Base-by-base conservation (phyloP, 64 coral and sea anemone genomes). In the Trachythela sp. region DNA sequence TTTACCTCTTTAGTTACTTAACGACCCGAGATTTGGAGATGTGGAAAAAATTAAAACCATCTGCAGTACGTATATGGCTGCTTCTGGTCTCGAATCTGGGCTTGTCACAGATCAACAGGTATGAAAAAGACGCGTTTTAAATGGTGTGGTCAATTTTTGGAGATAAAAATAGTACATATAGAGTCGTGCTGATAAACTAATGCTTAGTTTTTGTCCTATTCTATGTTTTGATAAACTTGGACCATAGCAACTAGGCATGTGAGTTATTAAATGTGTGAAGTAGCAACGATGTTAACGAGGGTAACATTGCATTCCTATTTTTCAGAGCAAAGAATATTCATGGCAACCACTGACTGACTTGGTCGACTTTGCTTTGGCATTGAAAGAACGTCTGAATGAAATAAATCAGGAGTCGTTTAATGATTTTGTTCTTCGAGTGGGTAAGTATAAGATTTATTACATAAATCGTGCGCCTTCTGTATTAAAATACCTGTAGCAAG, bases 41-140 rank as follows among this genome's bases (percentile, higher is more conserved):
- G 87, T 97, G 2, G 95, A 97, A 45, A 97, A 97, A 35, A 97
- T 97, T n/a, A 97, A 97, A 48, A 97, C 95, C 0, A 97, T 97
- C 9, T 88, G 94, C 8, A 97, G 95, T 67, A 97, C 95, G 0
- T 97, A 97, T 15, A 97, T 97, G 95, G 95, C 95, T 27, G 95
- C 95, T 0, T 94, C 95, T 13, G 95, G 95, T 0, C 83, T 97
- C 8, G 95, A 93, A 0, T 94, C 95, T 0, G 95, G 95, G 0
- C 89, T 97, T 8, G 59, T 76, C 27, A 91, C 95, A 2, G 88
- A 97, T 45, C 87, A 64, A 2, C 88, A 97, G 90, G 95, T 97
- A 88, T 43, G 86, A 67, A n/a, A n/a, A n/a, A n/a, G n/a, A n/a
- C n/a, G n/a, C n/a, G n/a, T n/a, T n/a, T n/a, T n/a, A n/a, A n/a